A percentile compares a stretch with the other conserved stretches of the same genome.
Evolutionary conservation across 2,888 invertebrate genomes (phyloP).

Genomic region (Aspidapion aeneum): DNA sequence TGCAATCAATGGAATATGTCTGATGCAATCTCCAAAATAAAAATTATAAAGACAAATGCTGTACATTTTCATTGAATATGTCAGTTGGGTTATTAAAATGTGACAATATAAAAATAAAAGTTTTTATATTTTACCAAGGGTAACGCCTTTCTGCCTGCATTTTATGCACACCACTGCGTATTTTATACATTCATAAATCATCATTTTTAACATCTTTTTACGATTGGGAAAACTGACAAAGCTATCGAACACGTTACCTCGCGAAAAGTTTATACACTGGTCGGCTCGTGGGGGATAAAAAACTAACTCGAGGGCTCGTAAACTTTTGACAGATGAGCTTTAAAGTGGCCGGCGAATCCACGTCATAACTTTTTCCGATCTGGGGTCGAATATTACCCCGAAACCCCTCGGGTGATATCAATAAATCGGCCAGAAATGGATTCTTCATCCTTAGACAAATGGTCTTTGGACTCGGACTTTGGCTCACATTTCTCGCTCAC

Average conservation of each 20-base stretch:
- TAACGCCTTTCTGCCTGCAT: too few species aligned
- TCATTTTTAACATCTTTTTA: not conserved
- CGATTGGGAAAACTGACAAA: not conserved
- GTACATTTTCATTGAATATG: too few species aligned
- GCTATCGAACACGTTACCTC: not conserved
- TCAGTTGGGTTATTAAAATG: too few species aligned
- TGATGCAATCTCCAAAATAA: too few species aligned
- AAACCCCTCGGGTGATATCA: conserved; percentile 47
- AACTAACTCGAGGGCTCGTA: not conserved
- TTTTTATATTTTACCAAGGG: too few species aligned
- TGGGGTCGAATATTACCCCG: conserved; percentile 42
- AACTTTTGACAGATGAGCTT: conserved; percentile 44
- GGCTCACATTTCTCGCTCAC: conserved; percentile 28
- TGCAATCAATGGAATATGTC: too few species aligned
- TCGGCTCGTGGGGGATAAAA: not conserved
- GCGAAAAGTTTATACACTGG: not conserved
- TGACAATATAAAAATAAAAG: too few species aligned
- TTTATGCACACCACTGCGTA: too few species aligned
- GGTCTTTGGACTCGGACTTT: conserved; percentile 45
- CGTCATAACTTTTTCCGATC: conserved; percentile 43
- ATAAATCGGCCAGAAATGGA: conserved; percentile 52
- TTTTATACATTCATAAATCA: too few species aligned
- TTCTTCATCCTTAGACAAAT: conserved; percentile 51
- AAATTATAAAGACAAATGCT: too few species aligned
- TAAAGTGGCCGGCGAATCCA: conserved; percentile 42